Evolutionary conservation across 2,113 vertebrate genomes (phyloP), one percentile per base, ranked within the genome.

Genomic region (Microcebus jonahi): DNA sequence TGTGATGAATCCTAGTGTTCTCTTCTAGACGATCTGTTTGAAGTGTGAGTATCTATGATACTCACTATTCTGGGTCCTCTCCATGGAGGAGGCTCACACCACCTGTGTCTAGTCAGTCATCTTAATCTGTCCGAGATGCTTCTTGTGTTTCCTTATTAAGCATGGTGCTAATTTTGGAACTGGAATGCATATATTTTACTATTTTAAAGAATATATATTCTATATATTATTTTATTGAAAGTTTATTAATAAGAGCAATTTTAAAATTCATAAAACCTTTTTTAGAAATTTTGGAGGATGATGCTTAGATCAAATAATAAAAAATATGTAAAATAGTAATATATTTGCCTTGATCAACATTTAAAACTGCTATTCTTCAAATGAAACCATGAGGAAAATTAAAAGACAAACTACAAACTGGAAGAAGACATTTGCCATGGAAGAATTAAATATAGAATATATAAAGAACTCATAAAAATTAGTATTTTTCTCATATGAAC

Each of bases 191-290:
- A 20, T 55, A 31, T 94, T 83, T 90, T 81, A 84, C 76, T 81
- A 79, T 55, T 23, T 67, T 81, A 70, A 53, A 3, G 39, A 92
- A 88, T 61, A 50, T 15, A n/a, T 8, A 23, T 76, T 75, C 39
- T 88, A 21, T 65, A 17, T 31, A 59, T 36, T 70, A 13, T 92
- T 96, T 90, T 97, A 63, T 91, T 95, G 80, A 86, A 89, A 70
- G 25, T 25, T 96, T 94, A 92, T 84, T 93, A 94, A 88, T 80
- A 79, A 50, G 20, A 85, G 21, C n/a, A 88, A 88, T 93, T 39
- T 91, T 97, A 61, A 96, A 95, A 36, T 81, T 61, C 76, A 95
- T 88, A 90, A 91, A 63, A 84, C 20, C 3, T 23, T 61, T 87
- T 90, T 14, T 25, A 83, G 63, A 83, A 67, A 57, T 88, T 75